A percentile compares a stretch with the other conserved stretches of the same genome.
These are phyloP conservation scores for Agriopis leucophaearia DNA, from an alignment of 2,888 invertebrate species.

Conservation along the genomic window DNA sequence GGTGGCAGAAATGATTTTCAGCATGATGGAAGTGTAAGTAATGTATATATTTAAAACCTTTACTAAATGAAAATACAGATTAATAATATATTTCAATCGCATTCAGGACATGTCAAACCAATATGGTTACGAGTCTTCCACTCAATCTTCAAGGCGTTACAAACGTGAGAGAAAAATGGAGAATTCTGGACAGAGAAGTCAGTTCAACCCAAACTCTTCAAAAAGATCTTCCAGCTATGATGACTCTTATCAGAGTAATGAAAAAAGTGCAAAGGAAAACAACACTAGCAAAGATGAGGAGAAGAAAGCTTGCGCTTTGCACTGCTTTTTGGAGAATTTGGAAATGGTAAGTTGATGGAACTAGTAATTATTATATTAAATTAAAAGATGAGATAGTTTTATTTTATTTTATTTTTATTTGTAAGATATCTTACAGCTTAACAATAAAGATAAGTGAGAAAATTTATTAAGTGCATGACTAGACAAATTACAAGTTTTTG, in stretches of 20 bases:
- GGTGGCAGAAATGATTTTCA: conserved; percentile 63
- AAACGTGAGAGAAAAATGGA: conserved; percentile 69
- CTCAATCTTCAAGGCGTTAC: conserved; percentile 62
- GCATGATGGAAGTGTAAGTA: conserved; percentile 66
- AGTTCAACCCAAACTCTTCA: conserved; percentile 73
- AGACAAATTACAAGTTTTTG: conserved; percentile 2
- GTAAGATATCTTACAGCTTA: too few species aligned
- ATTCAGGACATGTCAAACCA: conserved; percentile 58
- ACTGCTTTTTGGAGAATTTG: conserved; percentile 90
- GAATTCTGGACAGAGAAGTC: conserved; percentile 78
- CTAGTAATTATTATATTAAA: not conserved
- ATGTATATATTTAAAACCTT: not conserved
- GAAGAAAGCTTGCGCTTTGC: conserved; percentile 85
- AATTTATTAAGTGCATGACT: too few species aligned
- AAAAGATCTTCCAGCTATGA: conserved; percentile 58
- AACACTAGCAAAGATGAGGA: conserved; percentile 60
- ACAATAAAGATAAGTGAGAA: too few species aligned
- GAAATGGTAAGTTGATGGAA: conserved; percentile 85
- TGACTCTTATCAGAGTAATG: conserved; percentile 57
- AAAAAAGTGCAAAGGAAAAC: conserved; percentile 62
- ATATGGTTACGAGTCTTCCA: conserved; percentile 56
- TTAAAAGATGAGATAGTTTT: not conserved
- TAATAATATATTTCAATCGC: conserved; percentile 16
- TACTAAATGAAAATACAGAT: not conserved
- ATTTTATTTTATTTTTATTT: too few species aligned